Evolutionary conservation across 2,113 vertebrate genomes (phyloP), one percentile per base, ranked within the genome.

Genomic region (Elachura formosa): DNA sequence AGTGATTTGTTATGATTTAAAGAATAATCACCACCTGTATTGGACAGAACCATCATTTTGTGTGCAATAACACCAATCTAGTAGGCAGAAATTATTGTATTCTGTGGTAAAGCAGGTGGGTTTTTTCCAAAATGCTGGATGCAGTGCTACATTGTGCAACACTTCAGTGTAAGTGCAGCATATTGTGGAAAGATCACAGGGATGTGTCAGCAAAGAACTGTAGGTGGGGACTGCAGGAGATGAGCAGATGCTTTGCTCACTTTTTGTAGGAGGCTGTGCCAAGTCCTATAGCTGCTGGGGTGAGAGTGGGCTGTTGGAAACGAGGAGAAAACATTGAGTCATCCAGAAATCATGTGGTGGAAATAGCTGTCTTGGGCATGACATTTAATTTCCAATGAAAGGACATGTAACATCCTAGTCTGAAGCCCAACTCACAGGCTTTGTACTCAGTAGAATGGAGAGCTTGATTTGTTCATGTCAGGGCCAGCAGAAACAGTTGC

Each of bases 291-390:
- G 51, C 66, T 78, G 54, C 58, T 0, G n/a, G 64, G 46, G 20
- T 73, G 74, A 82, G 91, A 82, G 91, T 93, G 78, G 89, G 91
- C 52, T 83, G 82, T 31, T 82, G 49, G 81, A 83, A 95, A 93
- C 24, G 48, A 46, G 51, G 36, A 58, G 89, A 84, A 76, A 82
- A 46, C 91, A 84, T 40, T 14, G 4, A 89, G 71, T 95, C 84
- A 89, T 4, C 2, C 73, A 56, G 68, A 93, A 84, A 13, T 15
- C 54, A 56, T 59, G 25, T 84, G 56, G 33, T 85, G 41, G 62
- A 91, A 95, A 74, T 69, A 84, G 58, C 74, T 92, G 63, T 74
- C 40, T 86, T 82, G 38, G 82, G 58, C 26, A 74, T 94, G 89
- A 96, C 51, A 40, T 74, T 94, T 58, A 4, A 62, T 82, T 94